Evolutionary conservation across 2,113 vertebrate genomes (phyloP).

Genomic region (Strix aluco): DNA sequence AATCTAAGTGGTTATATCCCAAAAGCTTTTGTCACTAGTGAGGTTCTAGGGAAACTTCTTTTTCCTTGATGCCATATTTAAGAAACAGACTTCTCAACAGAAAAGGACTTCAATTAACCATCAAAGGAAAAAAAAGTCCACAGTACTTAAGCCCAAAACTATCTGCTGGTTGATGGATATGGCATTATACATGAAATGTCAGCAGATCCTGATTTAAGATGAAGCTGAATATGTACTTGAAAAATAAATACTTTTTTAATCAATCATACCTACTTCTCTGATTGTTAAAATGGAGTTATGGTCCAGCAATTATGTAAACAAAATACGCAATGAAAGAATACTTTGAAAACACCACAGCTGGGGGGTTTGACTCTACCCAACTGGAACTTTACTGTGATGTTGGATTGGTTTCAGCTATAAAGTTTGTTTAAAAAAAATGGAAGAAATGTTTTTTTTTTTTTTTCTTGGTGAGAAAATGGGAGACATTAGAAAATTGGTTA

Average conservation of each 20-base stretch:
- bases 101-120: background rate
- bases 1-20: background rate
- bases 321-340: background rate
- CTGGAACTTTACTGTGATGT: background rate
- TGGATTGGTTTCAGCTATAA: background rate
- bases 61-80: accelerated
- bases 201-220: background rate
- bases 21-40: background rate
- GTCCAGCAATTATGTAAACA: background rate
- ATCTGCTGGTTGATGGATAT: background rate
- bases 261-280: background rate
- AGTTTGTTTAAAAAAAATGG: background rate
- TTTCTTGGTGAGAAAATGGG: background rate
- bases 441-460: background rate
- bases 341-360: background rate
- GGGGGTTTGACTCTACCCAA: background rate
- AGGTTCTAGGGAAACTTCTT: background rate
- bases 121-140: background rate
- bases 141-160: background rate
- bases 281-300: background rate
- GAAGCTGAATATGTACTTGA: background rate
- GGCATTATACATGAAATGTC: background rate
- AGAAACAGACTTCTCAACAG: background rate
- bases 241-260: background rate
- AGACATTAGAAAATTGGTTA: background rate